Evolutionary conservation across 2,113 vertebrate genomes (phyloP).

Genomic region (Pundamilia nyererei): DNA sequence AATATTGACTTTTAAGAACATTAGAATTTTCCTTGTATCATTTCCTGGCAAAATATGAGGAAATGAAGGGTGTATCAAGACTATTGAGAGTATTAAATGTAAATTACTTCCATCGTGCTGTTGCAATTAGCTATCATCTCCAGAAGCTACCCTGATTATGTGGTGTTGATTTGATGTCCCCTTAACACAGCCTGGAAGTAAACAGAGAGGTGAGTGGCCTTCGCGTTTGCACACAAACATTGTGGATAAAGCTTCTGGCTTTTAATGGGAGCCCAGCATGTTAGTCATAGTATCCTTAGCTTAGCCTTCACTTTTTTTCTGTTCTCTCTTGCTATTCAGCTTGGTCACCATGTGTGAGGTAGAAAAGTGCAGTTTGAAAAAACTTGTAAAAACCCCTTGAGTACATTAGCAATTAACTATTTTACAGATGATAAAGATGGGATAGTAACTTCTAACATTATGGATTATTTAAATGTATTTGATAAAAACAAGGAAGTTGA

Average conservation of each 20-base stretch:
- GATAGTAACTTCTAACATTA: neutral
- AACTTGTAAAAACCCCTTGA: neutral
- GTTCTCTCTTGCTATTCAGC: neutral
- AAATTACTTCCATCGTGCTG: neutral
- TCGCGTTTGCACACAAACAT: neutral
- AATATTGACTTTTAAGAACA: neutral
- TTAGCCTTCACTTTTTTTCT: neutral
- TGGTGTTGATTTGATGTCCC: neutral
- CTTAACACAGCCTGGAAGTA: neutral
- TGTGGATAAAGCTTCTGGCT: neutral
- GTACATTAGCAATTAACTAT: neutral
- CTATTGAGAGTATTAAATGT: neutral
- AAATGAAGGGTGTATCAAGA: neutral
- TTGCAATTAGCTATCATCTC: neutral
- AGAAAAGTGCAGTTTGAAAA: neutral
- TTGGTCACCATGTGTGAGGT: neutral
- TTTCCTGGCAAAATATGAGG: neutral
- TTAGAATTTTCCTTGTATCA: neutral
- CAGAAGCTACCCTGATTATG: neutral
- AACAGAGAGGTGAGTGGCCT: neutral
- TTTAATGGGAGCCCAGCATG: neutral
- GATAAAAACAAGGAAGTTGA: neutral
- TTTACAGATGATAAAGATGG: neutral
- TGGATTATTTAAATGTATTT: neutral
- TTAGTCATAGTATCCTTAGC: neutral